Evolutionary conservation across 1,140 invertebrate genomes (phyloP).

Genomic region (Orussus abietinus): DNA sequence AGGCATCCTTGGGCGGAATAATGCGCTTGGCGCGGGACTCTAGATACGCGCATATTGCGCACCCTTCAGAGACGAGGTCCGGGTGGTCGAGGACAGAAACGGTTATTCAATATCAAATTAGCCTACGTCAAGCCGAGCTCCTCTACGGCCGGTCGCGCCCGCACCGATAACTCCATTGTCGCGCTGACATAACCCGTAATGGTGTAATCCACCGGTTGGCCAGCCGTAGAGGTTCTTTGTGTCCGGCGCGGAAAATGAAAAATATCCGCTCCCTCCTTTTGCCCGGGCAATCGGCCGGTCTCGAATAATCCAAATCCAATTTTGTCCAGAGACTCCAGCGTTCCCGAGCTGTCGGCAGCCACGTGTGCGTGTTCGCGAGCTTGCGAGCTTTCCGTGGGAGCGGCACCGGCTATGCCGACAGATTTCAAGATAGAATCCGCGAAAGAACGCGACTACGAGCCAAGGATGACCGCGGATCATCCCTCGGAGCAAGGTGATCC

Average conservation of each 20-base stretch:
- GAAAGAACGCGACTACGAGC: no score
- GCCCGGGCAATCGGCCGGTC: background rate
- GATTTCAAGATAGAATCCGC: no score
- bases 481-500: no score
- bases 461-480: no score
- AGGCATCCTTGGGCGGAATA: no score
- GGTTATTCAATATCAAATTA: conserved; percentile 1
- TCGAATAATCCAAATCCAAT: conserved; percentile 1
- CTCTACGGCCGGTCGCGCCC: background rate
- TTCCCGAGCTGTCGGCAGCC: no score
- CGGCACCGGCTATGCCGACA: no score
- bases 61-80: background rate
- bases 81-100: background rate
- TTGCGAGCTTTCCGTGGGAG: no score
- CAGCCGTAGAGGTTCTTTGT: background rate
- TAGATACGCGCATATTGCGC: no score
- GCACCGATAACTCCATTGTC: conserved; percentile 1
- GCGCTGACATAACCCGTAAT: conserved; percentile 1
- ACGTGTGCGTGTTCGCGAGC: no score
- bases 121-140: background rate
- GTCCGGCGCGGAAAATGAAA: background rate
- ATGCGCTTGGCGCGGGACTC: no score
- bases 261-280: background rate
- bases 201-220: background rate
- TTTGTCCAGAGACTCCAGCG: no score